Evolutionary conservation across 2,113 vertebrate genomes (phyloP).

Genomic region (Ptilorrhoa leucosticta): DNA sequence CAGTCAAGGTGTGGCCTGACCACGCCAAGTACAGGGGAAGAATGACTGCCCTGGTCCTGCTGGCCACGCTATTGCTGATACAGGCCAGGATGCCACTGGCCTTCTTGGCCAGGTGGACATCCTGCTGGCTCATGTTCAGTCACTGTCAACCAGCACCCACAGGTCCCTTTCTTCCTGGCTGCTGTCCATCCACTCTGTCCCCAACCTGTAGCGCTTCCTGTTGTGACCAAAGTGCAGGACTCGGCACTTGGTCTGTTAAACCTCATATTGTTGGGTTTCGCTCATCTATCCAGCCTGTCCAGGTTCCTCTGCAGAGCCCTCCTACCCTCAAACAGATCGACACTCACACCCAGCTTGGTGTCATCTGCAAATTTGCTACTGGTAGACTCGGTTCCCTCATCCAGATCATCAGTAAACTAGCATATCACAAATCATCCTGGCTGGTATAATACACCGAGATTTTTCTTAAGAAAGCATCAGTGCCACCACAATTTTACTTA

Average conservation of each 20-base stretch:
- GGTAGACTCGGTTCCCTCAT: not conserved
- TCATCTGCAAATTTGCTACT: not conserved
- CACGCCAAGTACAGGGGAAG: too few relatives aligned
- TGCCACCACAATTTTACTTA: not conserved
- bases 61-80: not conserved
- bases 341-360: not conserved
- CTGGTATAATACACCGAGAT: not conserved
- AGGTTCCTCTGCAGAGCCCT: not conserved
- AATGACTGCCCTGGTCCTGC: not conserved
- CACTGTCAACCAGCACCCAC: fast-evolving
- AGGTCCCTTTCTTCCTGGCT: not conserved
- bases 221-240: not conserved
- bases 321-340: not conserved
- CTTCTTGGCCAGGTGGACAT: not conserved
- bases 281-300: not conserved
- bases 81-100: not conserved
- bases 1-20: not conserved
- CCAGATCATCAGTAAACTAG: not conserved
- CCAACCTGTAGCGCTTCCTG: not conserved
- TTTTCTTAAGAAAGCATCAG: not conserved
- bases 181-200: not conserved
- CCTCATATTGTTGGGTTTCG: not conserved
- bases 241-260: fast-evolving
- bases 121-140: not conserved
- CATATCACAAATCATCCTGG: not conserved